Base-by-base conservation (phyloP, 2,113 vertebrate species). In the Paradisaea rubra region DNA sequence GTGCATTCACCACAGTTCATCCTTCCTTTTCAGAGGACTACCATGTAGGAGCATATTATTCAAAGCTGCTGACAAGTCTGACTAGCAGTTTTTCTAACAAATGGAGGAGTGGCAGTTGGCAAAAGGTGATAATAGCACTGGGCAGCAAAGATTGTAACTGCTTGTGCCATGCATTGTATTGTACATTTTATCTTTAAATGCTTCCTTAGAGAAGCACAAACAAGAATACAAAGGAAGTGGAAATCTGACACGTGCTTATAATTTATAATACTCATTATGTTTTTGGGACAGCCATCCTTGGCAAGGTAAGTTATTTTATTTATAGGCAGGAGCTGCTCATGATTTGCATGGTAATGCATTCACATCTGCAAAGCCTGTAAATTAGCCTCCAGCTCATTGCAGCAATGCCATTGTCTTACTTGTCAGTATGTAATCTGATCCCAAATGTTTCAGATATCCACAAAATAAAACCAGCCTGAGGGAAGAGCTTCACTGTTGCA, bases 281-380 rank as follows among this genome's bases (percentile, higher is more conserved):
- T 94, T 94, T 95, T 54, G 88, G 80, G 91, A 86, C 72, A 84
- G 64, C 39, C 27, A 52, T 81, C 52, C 80, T 74, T 95, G 91
- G 69, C 84, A 92, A 96, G 73, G 92, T 96, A 72, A 71, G n/a
- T 72, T 84, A 52, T 81, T 92, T 96, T 95, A 96, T 96, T 96
- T 96, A 95, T 84, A 89, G 86, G n/a, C 89, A 89, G 28, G 31
- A 76, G 22, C 60, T 86, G 65, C 28, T 92, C 57, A 79, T 76
- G 83, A 64, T 96, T 93, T 94, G 93, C 89, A 89, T 93, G 61
- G 49, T 92, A 97, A 93, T 93, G 23, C 37, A 39, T 76, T 89
- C 86, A 87, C 83, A 93, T 94, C 94, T 93, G 95, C 84, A 96
- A 94, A 94, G 65, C 60, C 86, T 84, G 85, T 95, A 94, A 97